Base-by-base conservation (phyloP, 2,797 vertebrate genomes). In the Jordanella pulchra region DNA sequence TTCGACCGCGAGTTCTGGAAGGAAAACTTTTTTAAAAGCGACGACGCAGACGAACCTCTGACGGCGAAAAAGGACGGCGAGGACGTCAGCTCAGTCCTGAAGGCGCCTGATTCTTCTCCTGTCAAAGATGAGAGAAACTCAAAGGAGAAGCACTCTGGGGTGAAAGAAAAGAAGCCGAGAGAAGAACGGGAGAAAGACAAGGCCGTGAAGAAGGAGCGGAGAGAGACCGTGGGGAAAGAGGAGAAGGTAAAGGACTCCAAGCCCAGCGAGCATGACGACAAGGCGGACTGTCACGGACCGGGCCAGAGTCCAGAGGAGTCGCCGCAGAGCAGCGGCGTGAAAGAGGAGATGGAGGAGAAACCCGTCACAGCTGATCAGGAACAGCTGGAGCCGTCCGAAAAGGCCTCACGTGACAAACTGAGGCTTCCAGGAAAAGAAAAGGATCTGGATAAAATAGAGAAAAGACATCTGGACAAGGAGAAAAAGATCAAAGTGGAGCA, bases 1-100 rank as follows among this genome's bases (percentile, higher is more conserved):
- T 99, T 99, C 89, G 98, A 99, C 91, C 94, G 97, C 89, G 98
- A 99, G 92, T 99, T 99, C 92, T 99, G 98, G 98, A 99, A 99
- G 91, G 98, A 99, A 69, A 99, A 99, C 82, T 99, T 99, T 89
- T 99, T 99, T 93, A 99, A 99, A 95, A 99, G 96, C 78, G 98
- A 99, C 90, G 98, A 99, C 89, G 95, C 94, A 0, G 97, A 98
- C 72, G 97, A 99, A 61, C 77, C 77, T 0, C 82, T 92, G 81
- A 88, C 94, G 75, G 89, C 90, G 73, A 96, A 91, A 86, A 87
- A 87, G 23, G 97, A 99, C 71, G 90, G 93, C 6, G 91, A 91
- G n/a, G 96, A 96, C 71, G 86, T 91, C 72, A 76, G 93, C 79
- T 90, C 89, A 2, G 90, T 94, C 80, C 96, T 95, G 63, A 99